Evolutionary conservation across 2,888 invertebrate genomes (phyloP).

Genomic region (Nycteola revayana): DNA sequence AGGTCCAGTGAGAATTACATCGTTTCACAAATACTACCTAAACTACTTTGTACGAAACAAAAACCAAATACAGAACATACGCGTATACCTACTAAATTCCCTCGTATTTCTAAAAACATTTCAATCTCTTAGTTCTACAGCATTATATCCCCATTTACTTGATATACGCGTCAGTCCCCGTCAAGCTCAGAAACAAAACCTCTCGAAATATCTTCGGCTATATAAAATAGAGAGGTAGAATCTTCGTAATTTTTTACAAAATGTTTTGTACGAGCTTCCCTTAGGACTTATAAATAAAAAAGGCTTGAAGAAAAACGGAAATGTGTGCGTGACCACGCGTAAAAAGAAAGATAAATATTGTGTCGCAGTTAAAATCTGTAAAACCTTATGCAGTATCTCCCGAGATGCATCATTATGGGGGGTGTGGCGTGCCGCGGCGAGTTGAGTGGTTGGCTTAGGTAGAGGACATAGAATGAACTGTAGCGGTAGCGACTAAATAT

Average conservation of each 20-base stretch:
- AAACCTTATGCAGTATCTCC: conserved; percentile 62
- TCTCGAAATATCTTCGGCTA: conserved; percentile 21
- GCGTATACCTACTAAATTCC: too few relatives aligned
- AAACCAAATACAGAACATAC: too few relatives aligned
- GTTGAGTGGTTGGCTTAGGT: conserved; percentile 36
- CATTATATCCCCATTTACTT: conserved; percentile 19
- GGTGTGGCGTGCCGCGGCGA: conserved; percentile 54
- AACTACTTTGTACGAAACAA: too few relatives aligned
- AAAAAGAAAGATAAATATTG: conserved; percentile 48
- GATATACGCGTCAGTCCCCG: conserved; percentile 17
- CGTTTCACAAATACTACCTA: too few relatives aligned
- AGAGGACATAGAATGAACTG: conserved; percentile 11
- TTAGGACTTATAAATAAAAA: conserved; percentile 37
- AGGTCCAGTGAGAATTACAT: too few relatives aligned
- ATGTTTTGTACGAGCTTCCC: conserved; percentile 24
- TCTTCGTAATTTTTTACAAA: conserved; percentile 28
- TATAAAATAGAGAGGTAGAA: conserved; percentile 25
- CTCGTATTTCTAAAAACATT: too few relatives aligned
- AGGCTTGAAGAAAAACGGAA: conserved; percentile 26
- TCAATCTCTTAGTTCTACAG: neutral
- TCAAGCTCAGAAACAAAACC: conserved; percentile 22
- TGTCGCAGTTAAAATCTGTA: conserved; percentile 60
- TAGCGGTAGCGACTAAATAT: conserved; percentile 28
- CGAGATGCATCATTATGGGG: conserved; percentile 75
- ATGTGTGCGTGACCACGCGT: conserved; percentile 52